Conservation (phyloP, 2,797 vertebrate genomes). For the Orestias chungarensis region DNA sequence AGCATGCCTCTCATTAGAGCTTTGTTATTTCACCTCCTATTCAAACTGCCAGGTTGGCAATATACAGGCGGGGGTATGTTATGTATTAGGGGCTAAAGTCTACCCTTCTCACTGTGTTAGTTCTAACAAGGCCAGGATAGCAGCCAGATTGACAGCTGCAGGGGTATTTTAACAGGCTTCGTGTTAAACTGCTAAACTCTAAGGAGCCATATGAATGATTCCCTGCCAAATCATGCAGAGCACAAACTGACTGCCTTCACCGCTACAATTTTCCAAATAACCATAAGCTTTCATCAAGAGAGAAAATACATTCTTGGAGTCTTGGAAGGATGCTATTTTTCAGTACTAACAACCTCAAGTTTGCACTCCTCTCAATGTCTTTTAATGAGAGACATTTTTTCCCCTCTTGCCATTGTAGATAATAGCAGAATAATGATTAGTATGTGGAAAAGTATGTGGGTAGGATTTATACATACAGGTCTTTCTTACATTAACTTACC, state of each 20-base stretch:
- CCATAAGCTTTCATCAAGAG: constrained; percentile 51
- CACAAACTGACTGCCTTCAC: constrained; percentile 53
- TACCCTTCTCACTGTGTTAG: constrained; percentile 51
- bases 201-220: constrained; percentile 67
- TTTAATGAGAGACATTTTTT: background rate
- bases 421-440: background rate
- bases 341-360: background rate
- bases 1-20: constrained; percentile 42
- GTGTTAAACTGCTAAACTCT: constrained; percentile 76
- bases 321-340: constrained; percentile 12
- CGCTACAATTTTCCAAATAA: constrained; percentile 50
- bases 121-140: constrained; percentile 76
- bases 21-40: constrained; percentile 39
- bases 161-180: constrained; percentile 74
- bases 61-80: constrained; percentile 47
- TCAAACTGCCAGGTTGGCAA: constrained; percentile 42
- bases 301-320: constrained; percentile 23
- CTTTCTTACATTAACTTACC: background rate
- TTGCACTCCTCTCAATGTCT: background rate
- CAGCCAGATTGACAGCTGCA: constrained; percentile 79
- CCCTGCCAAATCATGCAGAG: constrained; percentile 69
- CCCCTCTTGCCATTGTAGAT: background rate
- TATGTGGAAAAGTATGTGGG: background rate
- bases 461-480: background rate
- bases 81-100: constrained; percentile 55